Evolutionary conservation across 1,140 invertebrate species (phyloP), one percentile per base, ranked within the genome.

Genomic region (Chironomus striatipennis): DNA sequence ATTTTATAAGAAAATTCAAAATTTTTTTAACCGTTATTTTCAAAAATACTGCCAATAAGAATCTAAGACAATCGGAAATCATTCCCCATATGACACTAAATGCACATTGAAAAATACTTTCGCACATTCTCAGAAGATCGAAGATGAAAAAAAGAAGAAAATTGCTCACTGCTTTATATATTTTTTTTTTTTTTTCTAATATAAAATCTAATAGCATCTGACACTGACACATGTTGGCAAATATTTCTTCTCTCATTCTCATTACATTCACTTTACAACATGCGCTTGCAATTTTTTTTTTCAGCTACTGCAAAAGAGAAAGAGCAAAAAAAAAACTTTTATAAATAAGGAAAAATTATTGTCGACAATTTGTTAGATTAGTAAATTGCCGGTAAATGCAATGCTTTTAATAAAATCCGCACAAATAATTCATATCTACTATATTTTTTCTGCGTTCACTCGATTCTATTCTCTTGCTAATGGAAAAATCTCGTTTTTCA

Each of bases 301-400:
- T 5, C 12, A 57, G 47, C 12, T 12, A 57, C 47, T 57, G 24
- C 47, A 57, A 57, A 34, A 34, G 24, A 34, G 24, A 34, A 34
- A 34, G 24, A 34, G n/a, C n/a, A 57, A n/a, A 10, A n/a, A n/a
- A n/a, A n/a, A 57, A 57, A n/a, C 15, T 47, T 57, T 57, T 57
- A 57, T 57, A n/a, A n/a, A 57, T 57, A 57, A 57, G 47, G 12
- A 57, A 57, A 57, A 57, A 57, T 57, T 57, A 57, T 57, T 57
- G 47, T 57, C 47, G 47, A 57, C 47, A 57, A 57, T 57, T 57
- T 57, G 47, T 57, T 57, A 57, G 47, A 57, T 57, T 57, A 57
- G 47, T 57, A 57, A 57, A 57, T 57, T 57, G 47, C n/a, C 47
- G 8, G 8, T 47, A 34, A 34, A 34, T 34, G 24, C 24, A 34